These are phyloP conservation scores for Scaptomyza montana DNA, from an alignment of 1,140 invertebrate genomes.

Conservation along the genomic window DNA sequence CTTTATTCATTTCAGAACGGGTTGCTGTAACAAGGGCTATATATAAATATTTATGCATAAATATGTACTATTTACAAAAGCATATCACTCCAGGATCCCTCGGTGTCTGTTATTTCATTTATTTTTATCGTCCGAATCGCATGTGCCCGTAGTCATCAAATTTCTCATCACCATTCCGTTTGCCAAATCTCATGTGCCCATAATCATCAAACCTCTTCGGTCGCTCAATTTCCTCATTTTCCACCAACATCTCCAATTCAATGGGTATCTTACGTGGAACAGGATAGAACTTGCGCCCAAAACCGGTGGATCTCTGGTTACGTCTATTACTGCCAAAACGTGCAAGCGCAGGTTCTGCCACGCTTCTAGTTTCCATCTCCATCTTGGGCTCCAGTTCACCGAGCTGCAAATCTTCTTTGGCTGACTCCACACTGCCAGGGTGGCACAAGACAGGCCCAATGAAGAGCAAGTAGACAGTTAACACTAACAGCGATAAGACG, in stretches of 20 bases:
- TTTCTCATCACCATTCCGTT: conserved; percentile 84
- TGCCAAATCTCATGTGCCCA: conserved; percentile 87
- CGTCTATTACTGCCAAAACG: conserved; percentile 24
- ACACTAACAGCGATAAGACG: conserved; percentile 17
- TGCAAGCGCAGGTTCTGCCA: background rate
- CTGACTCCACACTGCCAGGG: conserved; percentile 20
- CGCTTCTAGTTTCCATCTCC: conserved; percentile 14
- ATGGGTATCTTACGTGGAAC: conserved; percentile 56
- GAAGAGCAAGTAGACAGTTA: conserved; percentile 33
- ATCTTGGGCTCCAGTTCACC: conserved; percentile 33
- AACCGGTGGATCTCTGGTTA: conserved; percentile 35
- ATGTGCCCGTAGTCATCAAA: conserved; percentile 88
- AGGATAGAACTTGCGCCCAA: conserved; percentile 26
- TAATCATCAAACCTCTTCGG: conserved; percentile 87
- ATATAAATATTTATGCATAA: conserved; percentile 8
- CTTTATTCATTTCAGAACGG: conserved; percentile 26
- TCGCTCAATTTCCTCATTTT: conserved; percentile 85
- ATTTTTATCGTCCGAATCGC: conserved; percentile 85
- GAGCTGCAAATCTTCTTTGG: conserved; percentile 35
- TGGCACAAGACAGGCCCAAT: conserved; percentile 3
- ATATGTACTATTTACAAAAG: conserved; percentile 51
- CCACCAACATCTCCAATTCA: conserved; percentile 81
- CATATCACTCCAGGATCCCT: conserved; percentile 24
- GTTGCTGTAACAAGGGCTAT: conserved; percentile 1
- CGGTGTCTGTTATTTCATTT: conserved; percentile 41